Base-by-base conservation (phyloP, 2,113 vertebrate species). In the Microtus ochrogaster region DNA sequence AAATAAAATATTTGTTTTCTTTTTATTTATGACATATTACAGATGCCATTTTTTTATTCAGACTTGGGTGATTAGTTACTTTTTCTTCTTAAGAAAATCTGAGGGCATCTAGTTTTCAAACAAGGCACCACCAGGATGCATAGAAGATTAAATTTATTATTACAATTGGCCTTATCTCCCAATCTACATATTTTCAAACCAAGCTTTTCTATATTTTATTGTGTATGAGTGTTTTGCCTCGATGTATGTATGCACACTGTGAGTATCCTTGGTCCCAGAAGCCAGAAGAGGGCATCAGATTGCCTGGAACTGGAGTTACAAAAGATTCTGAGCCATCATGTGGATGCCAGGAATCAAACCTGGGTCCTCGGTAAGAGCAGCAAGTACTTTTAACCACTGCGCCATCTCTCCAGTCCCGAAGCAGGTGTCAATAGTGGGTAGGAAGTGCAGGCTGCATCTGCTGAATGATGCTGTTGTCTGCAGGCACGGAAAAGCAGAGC, bases 401-500 rank as follows among this genome's bases (percentile, higher is more conserved):
- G 4, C 3, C 30, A 52, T 61, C 55, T 61, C 58, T 30, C 24
- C 39, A 84, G n/a, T 41, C 81, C 28, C 4, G 4, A 44, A 83
- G 13, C 58, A 11, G 13, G 81, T 83, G 26, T 63, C 61, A 17
- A 65, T 1, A 47, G 47, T 72, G 66, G 61, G 8, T 77, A 41
- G 90, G 16, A n/a, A 81, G 72, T 39, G 24, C 6, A 41, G 39
- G 39, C 72, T 3, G 19, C 33, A 26, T 74, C 66, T 65, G 70
- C 26, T 70, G 47, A 89, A 41, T 77, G 13, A 30, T 55, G 58
- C 73, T 66, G 36, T 74, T 49, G 30, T 93, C 58, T 81, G 76
- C 49, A 94, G 90, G 85, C 83, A n/a, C 86, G 93, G 73, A 68
- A 88, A 89, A 66, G 24, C 33, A 55, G 90, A 70, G 30, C 78